Base-by-base conservation (phyloP, 2,888 invertebrate genomes). In the Pristionchus maxplancki region DNA sequence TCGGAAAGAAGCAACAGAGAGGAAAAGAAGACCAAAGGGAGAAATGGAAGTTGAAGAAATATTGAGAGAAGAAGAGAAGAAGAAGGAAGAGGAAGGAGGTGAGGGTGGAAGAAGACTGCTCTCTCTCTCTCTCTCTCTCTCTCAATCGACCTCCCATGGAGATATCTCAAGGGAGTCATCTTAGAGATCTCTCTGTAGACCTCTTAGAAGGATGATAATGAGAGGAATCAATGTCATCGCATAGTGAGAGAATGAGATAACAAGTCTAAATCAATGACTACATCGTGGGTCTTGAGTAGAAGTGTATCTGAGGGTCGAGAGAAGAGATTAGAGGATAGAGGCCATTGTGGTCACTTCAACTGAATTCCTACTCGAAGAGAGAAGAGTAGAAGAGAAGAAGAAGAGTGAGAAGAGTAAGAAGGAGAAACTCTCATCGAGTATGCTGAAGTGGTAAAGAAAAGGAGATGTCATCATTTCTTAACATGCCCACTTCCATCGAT, bases 131-230 rank as follows among this genome's bases (percentile, higher is more conserved):
- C 15, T 34, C 37, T 71, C 44, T 40, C 78, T n/a, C n/a, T 11
- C 37, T 24, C 40, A 44, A 24, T 44, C 78, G 37, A 37, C 71
- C 37, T 71, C 44, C 78, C 78, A 44, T 74, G 17, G 20, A 44
- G n/a, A 81, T 11, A 6, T 48, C 48, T 37, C 71, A 34, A 11
- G 37, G 71, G 71, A 37, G 37, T 13, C 37, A 71, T 71, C 71
- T 24, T 8, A 34, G 34, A 20, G 6, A 5, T 17, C 15, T 34
- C 37, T n/a, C 71, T 37, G 2, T 20, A n/a, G 9, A 0, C 24
- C 71, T 71, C 71, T 71, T 71, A 71, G 71, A n/a, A n/a, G n/a
- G n/a, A 71, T 71, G 71, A 71, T 71, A 71, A 71, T 37, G 71
- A 37, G 31, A 64, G 31, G 13, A 9, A 40, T 40, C 40, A 48